Conservation (phyloP, 2,888 invertebrate species). For the Zele albiditarsus region DNA sequence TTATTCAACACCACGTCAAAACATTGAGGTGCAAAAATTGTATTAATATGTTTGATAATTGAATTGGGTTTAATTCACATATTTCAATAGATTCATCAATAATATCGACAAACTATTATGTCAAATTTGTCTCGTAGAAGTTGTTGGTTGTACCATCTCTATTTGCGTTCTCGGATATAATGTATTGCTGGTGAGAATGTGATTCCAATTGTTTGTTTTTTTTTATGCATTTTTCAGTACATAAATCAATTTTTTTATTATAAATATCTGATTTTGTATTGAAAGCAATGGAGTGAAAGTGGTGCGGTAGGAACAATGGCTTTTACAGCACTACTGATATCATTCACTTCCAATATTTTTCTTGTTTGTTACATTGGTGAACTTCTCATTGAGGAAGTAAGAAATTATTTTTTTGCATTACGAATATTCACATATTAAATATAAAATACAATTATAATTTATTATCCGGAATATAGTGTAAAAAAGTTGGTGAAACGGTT, state of each 20-base stretch:
- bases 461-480: not conserved
- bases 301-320: conserved; percentile 42
- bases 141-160: conserved; percentile 51
- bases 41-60: not conserved
- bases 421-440: no score
- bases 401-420: conserved; percentile 18
- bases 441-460: no score
- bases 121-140: conserved; percentile 52
- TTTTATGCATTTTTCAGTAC: no score
- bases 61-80: not conserved
- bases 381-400: conserved; percentile 61
- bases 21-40: conserved; percentile 28
- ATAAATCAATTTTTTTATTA: not conserved
- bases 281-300: conserved; percentile 43
- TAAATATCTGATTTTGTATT: conserved; percentile 7
- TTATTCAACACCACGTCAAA: conserved; percentile 40
- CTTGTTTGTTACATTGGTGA: conserved; percentile 64
- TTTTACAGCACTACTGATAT: conserved; percentile 40
- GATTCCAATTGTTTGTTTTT: conserved; percentile 9
- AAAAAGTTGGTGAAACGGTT: conserved; percentile 50
- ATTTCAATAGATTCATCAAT: conserved; percentile 41
- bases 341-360: conserved; percentile 55
- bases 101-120: conserved; percentile 45
- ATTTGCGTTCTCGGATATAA: conserved; percentile 55
- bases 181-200: conserved; percentile 47